These are phyloP conservation scores for Hypocryptadius cinnamomeus DNA, from an alignment of 2,113 vertebrate species.

Conservation along the genomic window DNA sequence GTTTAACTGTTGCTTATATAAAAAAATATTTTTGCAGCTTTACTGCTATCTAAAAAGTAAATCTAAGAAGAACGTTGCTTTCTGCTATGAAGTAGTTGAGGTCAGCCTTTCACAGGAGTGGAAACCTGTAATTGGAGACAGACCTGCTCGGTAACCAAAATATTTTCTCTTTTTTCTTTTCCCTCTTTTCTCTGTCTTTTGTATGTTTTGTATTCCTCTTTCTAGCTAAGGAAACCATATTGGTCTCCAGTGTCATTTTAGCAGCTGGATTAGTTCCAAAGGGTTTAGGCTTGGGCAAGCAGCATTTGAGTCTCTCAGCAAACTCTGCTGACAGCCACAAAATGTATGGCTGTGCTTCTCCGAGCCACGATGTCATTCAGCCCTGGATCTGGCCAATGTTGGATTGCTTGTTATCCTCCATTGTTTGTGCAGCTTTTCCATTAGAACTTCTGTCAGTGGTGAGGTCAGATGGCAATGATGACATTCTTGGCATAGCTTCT, in stretches of 20 bases:
- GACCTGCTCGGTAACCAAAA: neutral
- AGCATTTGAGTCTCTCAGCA: neutral
- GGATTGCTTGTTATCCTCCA: neutral
- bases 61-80: neutral
- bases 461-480: constrained; percentile 25
- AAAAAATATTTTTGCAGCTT: neutral
- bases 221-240: neutral
- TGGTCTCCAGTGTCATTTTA: neutral
- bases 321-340: constrained; percentile 9
- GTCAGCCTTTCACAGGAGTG: neutral
- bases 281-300: neutral
- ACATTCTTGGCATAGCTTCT: constrained; percentile 27
- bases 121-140: neutral
- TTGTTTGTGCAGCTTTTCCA: constrained; percentile 24
- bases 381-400: neutral
- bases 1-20: neutral
- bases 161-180: neutral
- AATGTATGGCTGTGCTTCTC: neutral
- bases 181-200: neutral
- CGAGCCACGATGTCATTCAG: neutral
- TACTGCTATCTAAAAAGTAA: neutral
- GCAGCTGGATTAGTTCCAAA: neutral
- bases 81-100: neutral
- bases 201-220: neutral
- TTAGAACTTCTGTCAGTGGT: constrained; percentile 4